Evolutionary conservation across 1,140 invertebrate species (phyloP).

Genomic region (Campoletis sonorensis): DNA sequence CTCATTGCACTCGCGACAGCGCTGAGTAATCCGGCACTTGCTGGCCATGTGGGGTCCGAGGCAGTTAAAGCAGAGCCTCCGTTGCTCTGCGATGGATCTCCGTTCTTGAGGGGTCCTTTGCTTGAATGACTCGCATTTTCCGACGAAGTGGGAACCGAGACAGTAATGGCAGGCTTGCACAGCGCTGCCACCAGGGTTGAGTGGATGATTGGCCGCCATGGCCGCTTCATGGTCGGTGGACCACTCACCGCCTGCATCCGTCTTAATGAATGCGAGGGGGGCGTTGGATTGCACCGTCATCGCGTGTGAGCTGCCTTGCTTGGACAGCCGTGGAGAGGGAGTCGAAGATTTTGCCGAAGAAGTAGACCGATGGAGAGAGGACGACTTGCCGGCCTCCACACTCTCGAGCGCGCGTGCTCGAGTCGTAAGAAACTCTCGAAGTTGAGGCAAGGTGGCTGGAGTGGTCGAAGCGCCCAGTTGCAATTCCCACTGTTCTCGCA

Average conservation of each 20-base stretch:
- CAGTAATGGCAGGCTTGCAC: too few relatives aligned
- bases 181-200: too few relatives aligned
- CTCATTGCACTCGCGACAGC: constrained; percentile 9
- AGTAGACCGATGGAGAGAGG: background rate
- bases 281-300: too few relatives aligned
- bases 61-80: constrained; percentile 20
- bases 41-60: background rate
- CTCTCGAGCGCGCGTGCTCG: background rate
- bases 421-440: background rate
- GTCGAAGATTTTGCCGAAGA: background rate
- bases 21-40: background rate
- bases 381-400: background rate
- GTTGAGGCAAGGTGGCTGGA: background rate
- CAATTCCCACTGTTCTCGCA: constrained; percentile 15
- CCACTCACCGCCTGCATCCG: too few relatives aligned
- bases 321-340: background rate
- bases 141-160: background rate
- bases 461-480: background rate
- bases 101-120: background rate
- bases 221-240: too few relatives aligned
- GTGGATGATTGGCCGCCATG: too few relatives aligned
- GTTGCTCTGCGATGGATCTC: background rate
- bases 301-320: too few relatives aligned
- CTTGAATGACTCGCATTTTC: background rate
- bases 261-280: background rate